Percentiles rank a stretch among this genome's conserved stretches.
Conservation (phyloP, 2,888 invertebrate species). For the Melanostoma scalare region DNA sequence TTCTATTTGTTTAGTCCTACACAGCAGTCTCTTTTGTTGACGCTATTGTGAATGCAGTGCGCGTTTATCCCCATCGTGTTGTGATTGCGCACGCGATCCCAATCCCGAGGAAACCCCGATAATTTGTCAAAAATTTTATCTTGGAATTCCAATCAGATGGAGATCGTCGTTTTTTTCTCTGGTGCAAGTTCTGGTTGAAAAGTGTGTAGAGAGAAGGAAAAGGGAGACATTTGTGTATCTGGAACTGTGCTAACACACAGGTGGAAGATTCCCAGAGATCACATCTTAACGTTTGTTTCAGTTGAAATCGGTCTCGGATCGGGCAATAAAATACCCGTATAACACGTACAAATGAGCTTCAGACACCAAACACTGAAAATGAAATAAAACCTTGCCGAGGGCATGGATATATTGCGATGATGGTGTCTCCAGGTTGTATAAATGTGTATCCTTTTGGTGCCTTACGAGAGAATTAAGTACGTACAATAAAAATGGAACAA, state of each 20-base stretch:
- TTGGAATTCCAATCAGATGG: conserved; percentile 60
- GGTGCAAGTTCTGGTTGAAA: not conserved
- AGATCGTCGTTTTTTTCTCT: conserved; percentile 38
- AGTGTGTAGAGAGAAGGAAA: conserved; percentile 1
- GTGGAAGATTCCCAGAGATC: conserved; percentile 63
- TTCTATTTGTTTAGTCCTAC: conserved; percentile 22
- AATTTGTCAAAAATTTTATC: conserved; percentile 72
- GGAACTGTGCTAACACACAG: conserved; percentile 56
- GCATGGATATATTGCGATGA: conserved; percentile 15
- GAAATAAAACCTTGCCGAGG: conserved; percentile 48
- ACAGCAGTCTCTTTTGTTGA: conserved; percentile 44
- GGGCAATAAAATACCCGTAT: conserved; percentile 72
- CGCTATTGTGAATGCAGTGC: conserved; percentile 14
- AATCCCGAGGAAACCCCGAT: conserved; percentile 71
- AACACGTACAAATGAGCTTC: conserved; percentile 70
- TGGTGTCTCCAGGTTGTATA: conserved; percentile 25
- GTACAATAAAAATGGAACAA: conserved; percentile 62
- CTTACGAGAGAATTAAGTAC: conserved; percentile 46
- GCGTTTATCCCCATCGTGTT: conserved; percentile 34
- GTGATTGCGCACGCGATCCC: conserved; percentile 69
- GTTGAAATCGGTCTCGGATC: conserved; percentile 70
- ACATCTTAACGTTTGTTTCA: conserved; percentile 59
- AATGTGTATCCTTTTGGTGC: conserved; percentile 40
- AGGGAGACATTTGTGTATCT: conserved; percentile 59
- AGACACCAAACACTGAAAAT: conserved; percentile 50